Percentiles rank a stretch among this genome's conserved stretches.
These are phyloP conservation scores for Polypedilum vanderplanki DNA, from an alignment of 1,140 invertebrate genomes.

Conservation along the genomic window DNA sequence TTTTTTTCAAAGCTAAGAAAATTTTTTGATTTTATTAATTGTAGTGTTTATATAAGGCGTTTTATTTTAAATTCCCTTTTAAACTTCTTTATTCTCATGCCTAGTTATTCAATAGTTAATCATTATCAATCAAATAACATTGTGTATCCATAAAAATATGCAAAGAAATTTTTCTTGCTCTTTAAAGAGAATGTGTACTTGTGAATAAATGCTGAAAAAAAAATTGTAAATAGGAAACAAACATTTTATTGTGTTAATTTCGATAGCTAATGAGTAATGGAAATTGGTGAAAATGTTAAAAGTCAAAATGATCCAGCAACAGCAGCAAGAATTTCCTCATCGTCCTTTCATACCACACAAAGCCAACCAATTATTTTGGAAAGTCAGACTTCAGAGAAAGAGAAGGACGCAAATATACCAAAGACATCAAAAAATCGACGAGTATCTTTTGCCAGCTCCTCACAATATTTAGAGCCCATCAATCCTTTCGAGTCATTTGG, in stretches of 20 bases:
- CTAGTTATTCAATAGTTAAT: neutral
- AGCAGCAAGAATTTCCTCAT: neutral
- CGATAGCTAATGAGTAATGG: constrained; percentile 25
- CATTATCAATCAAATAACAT: neutral
- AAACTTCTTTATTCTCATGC: neutral
- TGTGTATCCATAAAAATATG: neutral
- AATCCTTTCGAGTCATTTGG: constrained; percentile 9
- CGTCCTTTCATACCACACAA: neutral
- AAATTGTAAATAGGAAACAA: neutral
- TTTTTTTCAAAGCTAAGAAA: no score
- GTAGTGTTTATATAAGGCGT: neutral
- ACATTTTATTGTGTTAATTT: neutral
- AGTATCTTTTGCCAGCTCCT: constrained; percentile 7
- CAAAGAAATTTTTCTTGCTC: neutral
- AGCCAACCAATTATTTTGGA: constrained; percentile 20
- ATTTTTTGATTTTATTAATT: neutral
- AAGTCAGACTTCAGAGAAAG: neutral
- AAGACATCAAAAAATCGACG: neutral
- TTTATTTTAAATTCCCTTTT: constrained; percentile 1
- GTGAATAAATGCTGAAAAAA: constrained; percentile 3
- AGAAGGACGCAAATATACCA: neutral
- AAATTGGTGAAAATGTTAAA: constrained; percentile 23
- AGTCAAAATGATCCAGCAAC: neutral
- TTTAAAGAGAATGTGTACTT: neutral
- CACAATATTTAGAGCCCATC: neutral